phyloP scores from a whole-genome alignment of 92 coral and sea anemone species.

The Heliopora coerulea region DNA sequence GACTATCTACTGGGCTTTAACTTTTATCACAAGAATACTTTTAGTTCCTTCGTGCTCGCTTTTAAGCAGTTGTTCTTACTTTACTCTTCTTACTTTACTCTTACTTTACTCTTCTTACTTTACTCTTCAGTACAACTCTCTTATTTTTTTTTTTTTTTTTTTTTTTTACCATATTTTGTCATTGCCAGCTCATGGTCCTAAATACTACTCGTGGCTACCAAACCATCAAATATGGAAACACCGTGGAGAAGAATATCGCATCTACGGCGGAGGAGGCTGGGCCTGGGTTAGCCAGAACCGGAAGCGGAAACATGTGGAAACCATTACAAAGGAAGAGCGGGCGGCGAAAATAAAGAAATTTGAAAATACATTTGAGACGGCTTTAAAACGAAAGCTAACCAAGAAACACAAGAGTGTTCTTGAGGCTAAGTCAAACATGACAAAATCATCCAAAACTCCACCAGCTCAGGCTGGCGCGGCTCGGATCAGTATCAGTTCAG shows the following conservation, averaged over 20 bases:
- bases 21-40: too few relatives aligned
- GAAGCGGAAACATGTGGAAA: conserved; percentile 61
- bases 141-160: not conserved
- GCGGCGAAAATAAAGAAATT: conserved; percentile 74
- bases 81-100: too few relatives aligned
- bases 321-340: conserved; percentile 56
- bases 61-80: too few relatives aligned
- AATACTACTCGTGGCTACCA: conserved; percentile 94
- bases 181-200: conserved; percentile 53
- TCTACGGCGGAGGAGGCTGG: conserved; percentile 99
- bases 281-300: conserved; percentile 86
- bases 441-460: conserved; percentile 10
- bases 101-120: too few relatives aligned
- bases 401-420: conserved; percentile 31
- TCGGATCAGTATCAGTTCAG: not conserved
- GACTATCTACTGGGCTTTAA: too few relatives aligned
- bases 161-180: not conserved
- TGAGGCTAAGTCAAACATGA: conserved; percentile 5
- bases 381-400: conserved; percentile 36
- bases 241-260: conserved; percentile 95
- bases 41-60: too few relatives aligned
- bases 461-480: conserved; percentile 6
- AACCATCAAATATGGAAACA: conserved; percentile 98
- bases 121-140: too few relatives aligned
- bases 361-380: conserved; percentile 65